Base-by-base conservation (phyloP, 2,113 vertebrate genomes). In the Xenopus tropicalis region DNA sequence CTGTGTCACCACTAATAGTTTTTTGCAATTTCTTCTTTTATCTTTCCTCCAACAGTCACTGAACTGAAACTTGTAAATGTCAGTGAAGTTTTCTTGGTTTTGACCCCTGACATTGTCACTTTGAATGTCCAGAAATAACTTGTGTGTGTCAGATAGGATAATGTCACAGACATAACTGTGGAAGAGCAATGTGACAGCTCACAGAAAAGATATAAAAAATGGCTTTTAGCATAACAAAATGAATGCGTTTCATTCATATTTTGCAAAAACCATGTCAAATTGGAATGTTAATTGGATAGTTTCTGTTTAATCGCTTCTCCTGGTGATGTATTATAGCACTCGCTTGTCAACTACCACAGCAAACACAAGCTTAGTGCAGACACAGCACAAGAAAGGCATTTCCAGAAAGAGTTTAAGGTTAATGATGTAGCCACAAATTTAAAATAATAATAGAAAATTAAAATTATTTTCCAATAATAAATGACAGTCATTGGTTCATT, bases 111-210 rank as follows among this genome's bases (percentile, higher is more conserved):
- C 14, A 19, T 69, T 14, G 20, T 51, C 56, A 22, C 1, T 48
- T 70, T 46, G 51, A 65, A 78, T 66, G 62, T 70, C 69, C 66
- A 56, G 52, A 78, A 81, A 76, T 73, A 73, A 78, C 44, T 19
- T 59, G 44, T 70, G 73, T 25, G 21, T 56, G 64, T 69, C 69
- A 58, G 0, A 5, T 66, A 61, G 66, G 59, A 74, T 51, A 77
- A 66, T 1, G 12, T 63, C 76, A 76, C 23, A 13, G 14, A 48
- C 67, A 64, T 69, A 78, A 62, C 21, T 46, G 64, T 24, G 66
- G 21, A 71, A 59, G 20, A 65, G 23, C 24, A 72, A 71, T 69
- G 56, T 62, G 65, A 75, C 19, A 48, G 29, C 11, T 54, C 61
- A 57, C 21, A 23, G 51, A 66, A 70, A 64, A 9, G 29, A 37